Percentiles rank a stretch among this genome's conserved stretches.
Evolutionary conservation across 2,888 invertebrate species (phyloP).

Genomic region (Melieria omissa): DNA sequence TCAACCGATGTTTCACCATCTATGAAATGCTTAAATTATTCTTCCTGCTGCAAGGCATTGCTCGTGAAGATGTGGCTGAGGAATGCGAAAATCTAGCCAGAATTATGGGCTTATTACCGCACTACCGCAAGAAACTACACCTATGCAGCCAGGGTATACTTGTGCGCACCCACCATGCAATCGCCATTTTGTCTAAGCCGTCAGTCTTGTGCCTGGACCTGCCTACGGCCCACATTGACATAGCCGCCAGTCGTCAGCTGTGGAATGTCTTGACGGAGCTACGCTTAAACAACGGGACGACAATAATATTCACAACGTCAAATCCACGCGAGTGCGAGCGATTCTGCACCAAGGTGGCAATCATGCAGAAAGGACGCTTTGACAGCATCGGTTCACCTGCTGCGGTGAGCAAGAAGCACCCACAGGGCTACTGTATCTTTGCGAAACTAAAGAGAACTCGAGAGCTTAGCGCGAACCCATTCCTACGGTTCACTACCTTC

Average conservation of each 20-base stretch:
- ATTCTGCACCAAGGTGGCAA: constrained; percentile 8
- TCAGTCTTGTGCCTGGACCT: constrained; percentile 9
- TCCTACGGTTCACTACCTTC: constrained; percentile 18
- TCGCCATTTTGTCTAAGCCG: constrained; percentile 12
- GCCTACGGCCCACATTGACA: constrained; percentile 7
- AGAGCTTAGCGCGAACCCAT: constrained; percentile 1
- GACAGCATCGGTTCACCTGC: constrained; percentile 5
- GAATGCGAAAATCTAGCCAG: constrained; percentile 8
- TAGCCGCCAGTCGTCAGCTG: constrained; percentile 15
- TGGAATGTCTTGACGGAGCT: constrained; percentile 1
- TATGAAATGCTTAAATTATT: constrained; percentile 14
- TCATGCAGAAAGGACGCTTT: constrained; percentile 16
- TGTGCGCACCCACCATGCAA: constrained; percentile 8
- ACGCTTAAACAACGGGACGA: neutral
- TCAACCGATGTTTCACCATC: constrained; percentile 3
- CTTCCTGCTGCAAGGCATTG: constrained; percentile 14
- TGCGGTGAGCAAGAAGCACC: neutral
- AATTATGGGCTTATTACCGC: constrained; percentile 8
- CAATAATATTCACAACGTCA: constrained; percentile 14
- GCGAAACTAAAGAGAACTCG: constrained; percentile 11
- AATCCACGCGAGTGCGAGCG: constrained; percentile 4
- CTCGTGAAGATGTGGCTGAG: neutral
- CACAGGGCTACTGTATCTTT: neutral
- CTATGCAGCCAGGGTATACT: constrained; percentile 9
- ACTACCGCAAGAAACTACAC: neutral